These are phyloP conservation scores for Halyomorpha halys DNA, from an alignment of 1,140 invertebrate species.

Conservation along the genomic window DNA sequence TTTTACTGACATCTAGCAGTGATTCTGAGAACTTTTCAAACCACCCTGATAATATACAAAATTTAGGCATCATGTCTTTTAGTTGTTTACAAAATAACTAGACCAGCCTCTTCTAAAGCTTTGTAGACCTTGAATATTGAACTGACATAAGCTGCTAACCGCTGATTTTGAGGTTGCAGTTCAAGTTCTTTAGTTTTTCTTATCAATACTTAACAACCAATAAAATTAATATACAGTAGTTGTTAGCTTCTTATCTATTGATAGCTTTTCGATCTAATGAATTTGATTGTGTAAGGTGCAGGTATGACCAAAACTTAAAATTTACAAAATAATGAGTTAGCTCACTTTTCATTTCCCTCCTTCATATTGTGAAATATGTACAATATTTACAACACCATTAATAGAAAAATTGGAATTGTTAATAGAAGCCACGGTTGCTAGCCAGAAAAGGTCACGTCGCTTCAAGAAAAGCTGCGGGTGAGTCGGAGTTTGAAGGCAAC, in stretches of 20 bases:
- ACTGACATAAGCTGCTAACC: not conserved
- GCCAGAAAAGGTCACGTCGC: not conserved
- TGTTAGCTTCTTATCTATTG: too few species aligned
- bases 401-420: slow-evolving; percentile 20
- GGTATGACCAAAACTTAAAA: too few species aligned
- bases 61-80: too few species aligned
- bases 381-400: not conserved
- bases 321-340: too few species aligned
- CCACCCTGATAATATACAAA: too few species aligned
- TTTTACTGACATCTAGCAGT: too few species aligned
- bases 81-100: not conserved
- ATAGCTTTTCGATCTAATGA: too few species aligned
- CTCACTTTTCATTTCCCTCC: too few species aligned
- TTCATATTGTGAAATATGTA: too few species aligned
- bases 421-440: not conserved
- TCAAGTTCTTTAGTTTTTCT: slow-evolving; percentile 7
- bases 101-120: slow-evolving; percentile 12
- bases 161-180: not conserved
- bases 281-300: too few species aligned
- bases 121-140: slow-evolving; percentile 1
- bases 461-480: not conserved
- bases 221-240: too few species aligned
- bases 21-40: too few species aligned
- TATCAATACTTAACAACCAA: not conserved
- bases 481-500: not conserved